Evolutionary conservation across 2,113 vertebrate genomes (phyloP).

Genomic region (Marmota monax): DNA sequence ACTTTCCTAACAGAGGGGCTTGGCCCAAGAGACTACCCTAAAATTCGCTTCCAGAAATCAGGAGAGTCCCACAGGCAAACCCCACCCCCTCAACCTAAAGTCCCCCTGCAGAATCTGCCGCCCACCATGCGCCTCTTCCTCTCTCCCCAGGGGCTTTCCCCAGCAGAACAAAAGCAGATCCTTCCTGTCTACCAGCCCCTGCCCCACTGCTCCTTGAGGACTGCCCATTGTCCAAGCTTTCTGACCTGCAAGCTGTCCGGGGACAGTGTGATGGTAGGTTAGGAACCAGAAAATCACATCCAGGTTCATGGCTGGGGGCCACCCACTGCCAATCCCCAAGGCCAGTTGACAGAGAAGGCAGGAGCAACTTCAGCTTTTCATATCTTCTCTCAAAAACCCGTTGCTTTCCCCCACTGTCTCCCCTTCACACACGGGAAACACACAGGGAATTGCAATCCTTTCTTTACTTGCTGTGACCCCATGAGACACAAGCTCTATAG

Average conservation of each 20-base stretch:
- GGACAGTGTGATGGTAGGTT: background rate
- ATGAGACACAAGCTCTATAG: fast-evolving
- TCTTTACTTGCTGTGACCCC: background rate
- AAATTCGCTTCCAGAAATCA: background rate
- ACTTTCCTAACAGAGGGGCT: background rate
- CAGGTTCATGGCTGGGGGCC: background rate
- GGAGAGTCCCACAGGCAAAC: background rate
- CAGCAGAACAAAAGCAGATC: background rate
- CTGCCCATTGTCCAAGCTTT: background rate
- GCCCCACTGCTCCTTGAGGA: background rate
- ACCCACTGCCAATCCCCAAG: background rate
- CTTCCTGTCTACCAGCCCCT: background rate
- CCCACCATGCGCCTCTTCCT: background rate
- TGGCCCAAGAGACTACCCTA: background rate
- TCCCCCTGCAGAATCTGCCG: background rate
- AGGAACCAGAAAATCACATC: background rate
- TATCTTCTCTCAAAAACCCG: background rate
- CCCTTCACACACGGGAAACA: background rate
- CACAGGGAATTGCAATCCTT: no score
- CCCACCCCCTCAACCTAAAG: background rate
- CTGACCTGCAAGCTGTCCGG: background rate
- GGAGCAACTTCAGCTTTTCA: background rate
- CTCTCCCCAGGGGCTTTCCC: no score
- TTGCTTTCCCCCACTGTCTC: background rate
- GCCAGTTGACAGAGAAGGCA: background rate